Evolutionary conservation across 2,797 vertebrate species (phyloP).

Genomic region (Sebastes matsubarae): DNA sequence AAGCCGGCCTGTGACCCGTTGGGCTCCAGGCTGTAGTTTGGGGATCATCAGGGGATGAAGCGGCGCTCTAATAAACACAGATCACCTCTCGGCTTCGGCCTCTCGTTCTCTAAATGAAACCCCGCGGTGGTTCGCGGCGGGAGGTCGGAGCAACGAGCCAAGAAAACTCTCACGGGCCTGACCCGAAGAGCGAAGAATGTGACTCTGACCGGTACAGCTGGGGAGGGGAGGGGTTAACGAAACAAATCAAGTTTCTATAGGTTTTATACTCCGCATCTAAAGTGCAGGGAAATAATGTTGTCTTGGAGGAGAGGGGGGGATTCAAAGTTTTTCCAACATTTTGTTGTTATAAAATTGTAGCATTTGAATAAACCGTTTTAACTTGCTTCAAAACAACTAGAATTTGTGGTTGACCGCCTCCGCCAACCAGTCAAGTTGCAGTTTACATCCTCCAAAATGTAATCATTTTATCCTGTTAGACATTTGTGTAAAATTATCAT

Average conservation of each 20-base stretch:
- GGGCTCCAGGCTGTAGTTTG: constrained; percentile 9
- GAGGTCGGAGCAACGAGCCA: constrained; percentile 15
- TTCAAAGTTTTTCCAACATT: background rate
- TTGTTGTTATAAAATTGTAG: background rate
- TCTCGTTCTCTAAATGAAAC: constrained; percentile 28
- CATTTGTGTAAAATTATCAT: too few relatives aligned
- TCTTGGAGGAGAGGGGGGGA: too few relatives aligned
- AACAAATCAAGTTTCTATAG: background rate
- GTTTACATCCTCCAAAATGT: too few relatives aligned
- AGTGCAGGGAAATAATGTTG: background rate
- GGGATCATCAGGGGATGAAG: constrained; percentile 14
- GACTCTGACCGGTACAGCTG: constrained; percentile 16
- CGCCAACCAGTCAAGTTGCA: too few relatives aligned
- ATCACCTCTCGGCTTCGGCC: constrained; percentile 21
- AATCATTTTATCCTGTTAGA: too few relatives aligned
- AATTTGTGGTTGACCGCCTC: too few relatives aligned
- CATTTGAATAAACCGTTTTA: too few relatives aligned
- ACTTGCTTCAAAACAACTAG: background rate
- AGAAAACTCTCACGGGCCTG: constrained; percentile 27
- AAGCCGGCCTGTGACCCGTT: background rate
- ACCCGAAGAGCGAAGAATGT: constrained; percentile 27
- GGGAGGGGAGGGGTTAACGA: background rate
- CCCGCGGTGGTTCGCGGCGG: constrained; percentile 7
- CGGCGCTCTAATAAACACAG: constrained; percentile 15
- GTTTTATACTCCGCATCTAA: background rate